Base-by-base conservation (phyloP, 1,140 invertebrate genomes). In the Alviniconcha marisindica region DNA sequence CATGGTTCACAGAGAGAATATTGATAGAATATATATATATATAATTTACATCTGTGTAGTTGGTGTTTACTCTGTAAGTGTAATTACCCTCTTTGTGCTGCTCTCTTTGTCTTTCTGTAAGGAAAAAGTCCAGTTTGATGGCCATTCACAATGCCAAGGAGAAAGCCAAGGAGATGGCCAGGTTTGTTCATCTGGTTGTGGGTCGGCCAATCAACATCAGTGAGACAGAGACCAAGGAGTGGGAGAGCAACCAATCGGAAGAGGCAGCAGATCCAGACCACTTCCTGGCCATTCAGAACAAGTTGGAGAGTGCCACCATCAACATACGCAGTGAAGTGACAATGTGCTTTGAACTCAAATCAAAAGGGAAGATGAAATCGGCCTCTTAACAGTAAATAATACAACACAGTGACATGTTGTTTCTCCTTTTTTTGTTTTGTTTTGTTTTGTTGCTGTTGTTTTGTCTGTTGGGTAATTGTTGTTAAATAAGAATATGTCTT, bases 101-200 rank as follows among this genome's bases (percentile, higher is more conserved):
- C 44, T 18, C 44, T 48, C 18, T 18, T 48, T 48, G 5, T 48
- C 5, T 48, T 48, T 48, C 18, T 48, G 51, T 21, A n/a, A 92
- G 91, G 84, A 89, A 89, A 78, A 90, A 92, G 83, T 88, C 90
- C 24, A 90, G 90, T 82, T 44, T 92, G 69, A 81, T 90, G 48
- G 90, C 91, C 18, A 87, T 92, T 18, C 89, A 91, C 73, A 92
- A 92, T 89, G 91, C 91, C 2, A 91, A 91, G 82, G 87, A 90
- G 51, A 92, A 91, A 85, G 91, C 91, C 38, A 85, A 90, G 42
- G 91, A 92, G 82, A 91, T 92, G 88, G 91, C 91, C 24, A 83
- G 83, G n/a, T 87, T 90, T 83, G 87, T 92, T 14, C 87, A 90
- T 42, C 87, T 90, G 44, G 60, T 87, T 36, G 87, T 92, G 14